phyloP scores from a whole-genome alignment of 2,888 invertebrate species.

The Nezara viridula region DNA sequence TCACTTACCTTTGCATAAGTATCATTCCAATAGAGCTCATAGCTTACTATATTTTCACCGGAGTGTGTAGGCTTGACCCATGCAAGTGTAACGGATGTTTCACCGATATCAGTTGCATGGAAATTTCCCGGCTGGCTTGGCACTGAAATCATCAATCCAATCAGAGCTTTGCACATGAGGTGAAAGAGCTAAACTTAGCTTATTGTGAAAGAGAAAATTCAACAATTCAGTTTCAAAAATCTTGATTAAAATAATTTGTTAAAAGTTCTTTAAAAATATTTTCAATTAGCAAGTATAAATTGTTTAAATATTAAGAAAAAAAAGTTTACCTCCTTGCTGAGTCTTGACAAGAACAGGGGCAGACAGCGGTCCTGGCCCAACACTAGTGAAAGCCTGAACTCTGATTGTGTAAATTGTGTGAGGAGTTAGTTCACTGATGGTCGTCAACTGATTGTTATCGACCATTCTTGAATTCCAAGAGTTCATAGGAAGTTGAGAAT shows the following conservation, averaged over 20 bases:
- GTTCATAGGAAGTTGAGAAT: conserved; percentile 86
- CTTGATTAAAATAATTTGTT: neutral
- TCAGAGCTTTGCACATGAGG: no score
- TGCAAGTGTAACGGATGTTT: conserved; percentile 90
- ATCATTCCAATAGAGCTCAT: conserved; percentile 98
- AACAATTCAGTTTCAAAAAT: neutral
- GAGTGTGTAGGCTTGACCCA: conserved; percentile 95
- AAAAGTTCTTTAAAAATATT: neutral
- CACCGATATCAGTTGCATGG: conserved; percentile 87
- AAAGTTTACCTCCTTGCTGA: conserved; percentile 83
- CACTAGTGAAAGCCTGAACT: conserved; percentile 93
- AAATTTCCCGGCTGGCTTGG: conserved; percentile 96
- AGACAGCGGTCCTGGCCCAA: conserved; percentile 95
- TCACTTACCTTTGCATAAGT: conserved; percentile 83
- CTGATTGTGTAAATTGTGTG: conserved; percentile 95
- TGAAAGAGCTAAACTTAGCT: no score
- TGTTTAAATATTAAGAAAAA: conserved; percentile 64
- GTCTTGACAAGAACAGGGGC: conserved; percentile 98
- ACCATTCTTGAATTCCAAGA: conserved; percentile 95
- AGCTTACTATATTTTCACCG: conserved; percentile 93
- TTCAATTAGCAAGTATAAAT: conserved; percentile 51
- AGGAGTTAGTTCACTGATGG: conserved; percentile 91
- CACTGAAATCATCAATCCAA: conserved; percentile 74
- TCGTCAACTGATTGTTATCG: conserved; percentile 92
- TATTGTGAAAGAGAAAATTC: neutral